Conservation (phyloP, 2,888 invertebrate genomes). For the Chymomyza caudatula region DNA sequence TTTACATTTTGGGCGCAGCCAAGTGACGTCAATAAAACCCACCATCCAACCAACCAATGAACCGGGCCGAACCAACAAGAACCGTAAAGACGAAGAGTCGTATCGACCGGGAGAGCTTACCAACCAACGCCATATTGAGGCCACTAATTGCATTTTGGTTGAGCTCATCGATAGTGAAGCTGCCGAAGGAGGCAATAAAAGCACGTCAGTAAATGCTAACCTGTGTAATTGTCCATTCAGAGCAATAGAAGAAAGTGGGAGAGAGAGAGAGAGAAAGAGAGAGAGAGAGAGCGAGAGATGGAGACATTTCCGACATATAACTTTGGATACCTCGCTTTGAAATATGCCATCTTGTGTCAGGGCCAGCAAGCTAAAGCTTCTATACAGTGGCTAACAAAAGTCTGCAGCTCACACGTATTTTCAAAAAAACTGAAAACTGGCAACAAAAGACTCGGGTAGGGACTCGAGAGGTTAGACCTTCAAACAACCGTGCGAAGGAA, state of each 20-base stretch:
- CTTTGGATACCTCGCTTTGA: too few species aligned
- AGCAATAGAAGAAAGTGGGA: neutral
- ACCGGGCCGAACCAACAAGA: neutral
- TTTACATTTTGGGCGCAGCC: slow-evolving; percentile 44
- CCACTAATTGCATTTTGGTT: slow-evolving; percentile 70
- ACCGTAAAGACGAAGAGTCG: neutral
- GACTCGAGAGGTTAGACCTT: too few species aligned
- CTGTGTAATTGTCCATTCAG: neutral
- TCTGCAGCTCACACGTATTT: too few species aligned
- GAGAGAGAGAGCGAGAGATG: neutral
- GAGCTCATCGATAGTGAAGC: slow-evolving; percentile 27
- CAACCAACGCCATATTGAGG: slow-evolving; percentile 50
- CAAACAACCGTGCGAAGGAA: too few species aligned
- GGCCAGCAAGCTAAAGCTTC: too few species aligned
- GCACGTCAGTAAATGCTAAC: neutral
- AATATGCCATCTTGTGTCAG: too few species aligned
- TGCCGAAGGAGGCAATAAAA: neutral
- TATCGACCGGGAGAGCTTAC: neutral
- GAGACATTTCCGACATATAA: neutral
- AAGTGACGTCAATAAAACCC: slow-evolving; percentile 62
- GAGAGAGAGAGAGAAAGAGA: neutral
- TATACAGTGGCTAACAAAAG: too few species aligned
- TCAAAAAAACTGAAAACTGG: too few species aligned
- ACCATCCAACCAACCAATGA: too few species aligned
- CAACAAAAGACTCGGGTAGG: too few species aligned